Percentiles rank a stretch among this genome's conserved stretches.
Conservation (phyloP, 2,888 invertebrate genomes). For the Eumerus sabulonum region DNA sequence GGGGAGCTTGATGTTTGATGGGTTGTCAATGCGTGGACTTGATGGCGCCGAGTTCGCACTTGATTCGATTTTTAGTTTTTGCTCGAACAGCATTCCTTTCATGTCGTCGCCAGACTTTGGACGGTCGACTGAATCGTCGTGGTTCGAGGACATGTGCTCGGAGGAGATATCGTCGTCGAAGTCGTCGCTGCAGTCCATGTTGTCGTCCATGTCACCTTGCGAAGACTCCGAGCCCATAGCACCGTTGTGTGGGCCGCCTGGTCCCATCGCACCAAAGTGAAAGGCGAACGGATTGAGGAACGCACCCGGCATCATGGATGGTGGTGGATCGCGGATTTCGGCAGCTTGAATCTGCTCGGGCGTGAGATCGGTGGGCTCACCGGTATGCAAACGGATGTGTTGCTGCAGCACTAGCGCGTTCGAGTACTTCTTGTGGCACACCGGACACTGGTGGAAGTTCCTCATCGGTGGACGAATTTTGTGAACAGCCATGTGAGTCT, state of each 20-base stretch:
- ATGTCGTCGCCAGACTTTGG: constrained; percentile 77
- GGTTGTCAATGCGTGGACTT: constrained; percentile 72
- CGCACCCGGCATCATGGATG: constrained; percentile 79
- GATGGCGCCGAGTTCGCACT: constrained; percentile 75
- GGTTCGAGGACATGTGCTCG: constrained; percentile 77
- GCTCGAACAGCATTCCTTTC: constrained; percentile 77
- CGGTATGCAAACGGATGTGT: constrained; percentile 96
- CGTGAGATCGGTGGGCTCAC: constrained; percentile 90
- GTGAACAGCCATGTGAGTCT: constrained; percentile 99
- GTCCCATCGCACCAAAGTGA: constrained; percentile 76
- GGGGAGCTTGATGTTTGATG: constrained; percentile 73
- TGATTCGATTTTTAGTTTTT: constrained; percentile 77
- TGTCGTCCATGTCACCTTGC: constrained; percentile 78
- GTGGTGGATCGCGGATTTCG: constrained; percentile 89
- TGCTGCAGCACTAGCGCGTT: constrained; percentile 96
- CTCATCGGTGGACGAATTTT: constrained; percentile 96
- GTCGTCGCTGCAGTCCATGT: constrained; percentile 78
- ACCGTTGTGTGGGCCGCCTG: constrained; percentile 75
- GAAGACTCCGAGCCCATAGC: constrained; percentile 78
- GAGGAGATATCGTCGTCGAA: constrained; percentile 77
- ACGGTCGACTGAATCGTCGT: constrained; percentile 73
- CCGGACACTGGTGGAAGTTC: constrained; percentile 96
- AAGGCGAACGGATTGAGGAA: constrained; percentile 79
- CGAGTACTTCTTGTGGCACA: constrained; percentile 98
- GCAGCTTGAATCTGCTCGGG: constrained; percentile 93